Evolutionary conservation across 37 sponge, comb jelly and placozoan genomes (phyloP).

Genomic region (Oscarella lobularis): DNA sequence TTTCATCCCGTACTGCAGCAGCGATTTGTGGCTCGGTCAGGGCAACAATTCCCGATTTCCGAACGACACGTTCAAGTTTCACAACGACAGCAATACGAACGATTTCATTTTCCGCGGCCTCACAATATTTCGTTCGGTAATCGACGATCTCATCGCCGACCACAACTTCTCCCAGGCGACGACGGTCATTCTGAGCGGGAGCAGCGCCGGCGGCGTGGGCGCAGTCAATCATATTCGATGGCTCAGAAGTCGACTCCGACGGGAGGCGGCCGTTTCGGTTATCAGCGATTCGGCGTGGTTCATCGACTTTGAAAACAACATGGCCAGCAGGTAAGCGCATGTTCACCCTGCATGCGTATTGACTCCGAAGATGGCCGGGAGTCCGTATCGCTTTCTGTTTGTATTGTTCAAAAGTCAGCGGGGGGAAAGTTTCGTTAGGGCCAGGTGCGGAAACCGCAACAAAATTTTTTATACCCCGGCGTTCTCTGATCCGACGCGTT

Average conservation of each 20-base stretch:
- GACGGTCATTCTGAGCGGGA: constrained; percentile 46
- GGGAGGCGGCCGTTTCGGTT: constrained; percentile 6
- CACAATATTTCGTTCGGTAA: not conserved
- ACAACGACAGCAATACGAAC: not conserved
- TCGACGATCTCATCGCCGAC: too few species aligned
- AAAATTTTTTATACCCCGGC: too few species aligned
- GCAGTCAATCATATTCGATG: constrained; percentile 46
- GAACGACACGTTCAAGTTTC: not conserved
- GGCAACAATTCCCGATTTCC: not conserved
- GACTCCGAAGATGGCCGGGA: too few species aligned
- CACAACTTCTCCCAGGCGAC: not conserved
- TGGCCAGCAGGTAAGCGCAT: too few species aligned
- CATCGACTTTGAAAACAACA: constrained; percentile 45
- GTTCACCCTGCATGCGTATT: too few species aligned
- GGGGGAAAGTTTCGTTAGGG: too few species aligned
- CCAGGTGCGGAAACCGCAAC: not conserved
- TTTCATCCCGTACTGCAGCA: not conserved
- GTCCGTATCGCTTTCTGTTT: too few species aligned
- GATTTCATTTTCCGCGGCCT: not conserved
- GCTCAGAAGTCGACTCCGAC: constrained; percentile 3
- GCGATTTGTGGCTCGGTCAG: not conserved
- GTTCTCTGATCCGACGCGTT: too few species aligned
- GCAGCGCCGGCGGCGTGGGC: constrained; percentile 83
- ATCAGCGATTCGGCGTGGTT: constrained; percentile 81
- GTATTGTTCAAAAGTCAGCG: too few species aligned